phyloP scores from a whole-genome alignment of 1,140 invertebrate species.

The Linepithema humile region DNA sequence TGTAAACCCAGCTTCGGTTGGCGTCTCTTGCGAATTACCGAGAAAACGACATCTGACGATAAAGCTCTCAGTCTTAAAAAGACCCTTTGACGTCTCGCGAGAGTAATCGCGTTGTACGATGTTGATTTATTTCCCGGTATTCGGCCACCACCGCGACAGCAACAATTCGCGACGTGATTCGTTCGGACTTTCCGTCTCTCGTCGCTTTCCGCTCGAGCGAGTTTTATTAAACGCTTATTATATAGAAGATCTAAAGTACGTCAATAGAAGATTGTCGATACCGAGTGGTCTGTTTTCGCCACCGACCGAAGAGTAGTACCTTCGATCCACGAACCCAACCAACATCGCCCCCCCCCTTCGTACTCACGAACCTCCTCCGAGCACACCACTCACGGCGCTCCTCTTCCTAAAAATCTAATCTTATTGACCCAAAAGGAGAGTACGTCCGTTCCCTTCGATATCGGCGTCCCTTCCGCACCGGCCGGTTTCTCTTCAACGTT shows the following conservation, averaged over 20 bases:
- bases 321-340: constrained; percentile 69
- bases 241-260: constrained; percentile 75
- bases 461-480: constrained; percentile 17
- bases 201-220: constrained; percentile 57
- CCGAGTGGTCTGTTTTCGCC: constrained; percentile 72
- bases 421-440: constrained; percentile 46
- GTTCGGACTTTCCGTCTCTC: constrained; percentile 25
- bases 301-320: constrained; percentile 64
- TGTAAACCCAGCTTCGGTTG: constrained; percentile 23
- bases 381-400: constrained; percentile 5
- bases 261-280: constrained; percentile 80
- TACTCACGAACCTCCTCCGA: constrained; percentile 27
- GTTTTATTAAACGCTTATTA: constrained; percentile 71
- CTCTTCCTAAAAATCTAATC: constrained; percentile 44
- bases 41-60: constrained; percentile 28
- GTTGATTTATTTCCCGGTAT: neutral
- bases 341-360: constrained; percentile 54
- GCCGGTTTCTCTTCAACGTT: neutral
- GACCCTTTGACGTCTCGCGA: neutral
- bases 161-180: constrained; percentile 60
- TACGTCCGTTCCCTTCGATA: constrained; percentile 38
- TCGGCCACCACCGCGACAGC: constrained; percentile 60
- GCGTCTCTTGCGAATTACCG: constrained; percentile 53
- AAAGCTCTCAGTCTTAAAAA: neutral
- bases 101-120: neutral